These are phyloP conservation scores for Epiblema foenella DNA, from an alignment of 2,888 invertebrate species.

Conservation along the genomic window DNA sequence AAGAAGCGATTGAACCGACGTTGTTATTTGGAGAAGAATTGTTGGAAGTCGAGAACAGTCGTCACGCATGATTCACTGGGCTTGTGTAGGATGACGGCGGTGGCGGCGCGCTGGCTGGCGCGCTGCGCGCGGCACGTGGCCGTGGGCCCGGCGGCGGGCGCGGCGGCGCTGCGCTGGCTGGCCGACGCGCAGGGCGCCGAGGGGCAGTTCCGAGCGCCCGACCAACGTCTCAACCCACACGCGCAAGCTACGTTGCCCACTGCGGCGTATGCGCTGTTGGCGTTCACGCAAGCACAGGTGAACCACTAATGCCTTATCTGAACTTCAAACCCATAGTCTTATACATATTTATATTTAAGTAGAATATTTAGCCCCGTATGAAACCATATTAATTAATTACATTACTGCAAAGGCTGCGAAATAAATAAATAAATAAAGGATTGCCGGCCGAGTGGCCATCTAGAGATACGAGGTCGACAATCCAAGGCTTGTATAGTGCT, in stretches of 20 bases:
- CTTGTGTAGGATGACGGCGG: slow-evolving; percentile 72
- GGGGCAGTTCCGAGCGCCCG: slow-evolving; percentile 89
- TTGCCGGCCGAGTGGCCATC: too few species aligned
- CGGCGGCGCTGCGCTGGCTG: slow-evolving; percentile 90
- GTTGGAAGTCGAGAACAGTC: too few species aligned
- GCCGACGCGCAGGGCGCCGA: slow-evolving; percentile 88
- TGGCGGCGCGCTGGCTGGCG: slow-evolving; percentile 72
- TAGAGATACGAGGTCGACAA: too few species aligned
- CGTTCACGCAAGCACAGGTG: slow-evolving; percentile 88
- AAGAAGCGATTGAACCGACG: too few species aligned
- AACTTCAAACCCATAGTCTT: background rate
- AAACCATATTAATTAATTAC: too few species aligned
- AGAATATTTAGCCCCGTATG: background rate
- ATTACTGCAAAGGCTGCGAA: too few species aligned
- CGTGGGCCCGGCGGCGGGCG: slow-evolving; percentile 63
- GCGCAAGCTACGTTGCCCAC: slow-evolving; percentile 85
- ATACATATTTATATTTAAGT: background rate
- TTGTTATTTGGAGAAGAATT: too few species aligned
- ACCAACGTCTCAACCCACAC: slow-evolving; percentile 80
- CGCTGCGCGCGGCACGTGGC: slow-evolving; percentile 70
- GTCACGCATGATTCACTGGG: too few species aligned
- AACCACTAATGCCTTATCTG: background rate
- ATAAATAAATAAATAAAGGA: too few species aligned
- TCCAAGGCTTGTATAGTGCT: too few species aligned
- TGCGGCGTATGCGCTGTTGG: slow-evolving; percentile 91